Evolutionary conservation across 2,113 vertebrate genomes (phyloP).

Genomic region (Pachyramphus minor): DNA sequence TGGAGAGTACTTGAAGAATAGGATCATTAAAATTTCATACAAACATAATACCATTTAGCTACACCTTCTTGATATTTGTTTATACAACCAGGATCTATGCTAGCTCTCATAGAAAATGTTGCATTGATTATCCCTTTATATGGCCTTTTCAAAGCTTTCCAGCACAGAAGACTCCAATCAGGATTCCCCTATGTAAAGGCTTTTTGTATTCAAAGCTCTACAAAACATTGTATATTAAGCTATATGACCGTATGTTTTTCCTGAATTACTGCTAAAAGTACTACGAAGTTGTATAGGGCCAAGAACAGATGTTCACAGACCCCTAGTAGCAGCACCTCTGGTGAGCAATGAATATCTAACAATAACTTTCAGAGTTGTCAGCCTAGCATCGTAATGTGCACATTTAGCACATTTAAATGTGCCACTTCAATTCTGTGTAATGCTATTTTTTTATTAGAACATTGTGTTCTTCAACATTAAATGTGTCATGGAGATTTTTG

Average conservation of each 20-base stretch:
- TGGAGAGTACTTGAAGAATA: background rate
- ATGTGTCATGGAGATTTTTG: background rate
- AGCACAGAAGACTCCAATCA: background rate
- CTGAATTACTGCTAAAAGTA: background rate
- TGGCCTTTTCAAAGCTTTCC: background rate
- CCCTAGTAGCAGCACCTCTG: slow-evolving; percentile 8
- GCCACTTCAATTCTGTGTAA: slow-evolving; percentile 34
- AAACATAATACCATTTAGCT: background rate
- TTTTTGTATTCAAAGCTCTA: background rate
- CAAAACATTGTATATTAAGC: background rate
- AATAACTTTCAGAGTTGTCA: slow-evolving; percentile 5
- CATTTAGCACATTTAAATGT: slow-evolving; percentile 43
- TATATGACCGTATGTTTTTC: background rate
- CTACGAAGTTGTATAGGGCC: background rate
- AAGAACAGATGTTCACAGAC: slow-evolving; percentile 32
- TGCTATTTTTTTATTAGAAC: slow-evolving; percentile 52
- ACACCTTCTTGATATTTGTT: background rate
- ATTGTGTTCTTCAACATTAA: slow-evolving; percentile 21
- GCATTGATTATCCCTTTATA: background rate
- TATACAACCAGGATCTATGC: background rate
- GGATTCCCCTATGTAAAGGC: background rate
- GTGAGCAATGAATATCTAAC: slow-evolving; percentile 14
- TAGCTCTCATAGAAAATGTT: background rate
- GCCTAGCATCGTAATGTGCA: slow-evolving; percentile 24
- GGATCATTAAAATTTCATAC: background rate